Base-by-base conservation (phyloP, 2,888 invertebrate species). In the Leptopilina syphax region DNA sequence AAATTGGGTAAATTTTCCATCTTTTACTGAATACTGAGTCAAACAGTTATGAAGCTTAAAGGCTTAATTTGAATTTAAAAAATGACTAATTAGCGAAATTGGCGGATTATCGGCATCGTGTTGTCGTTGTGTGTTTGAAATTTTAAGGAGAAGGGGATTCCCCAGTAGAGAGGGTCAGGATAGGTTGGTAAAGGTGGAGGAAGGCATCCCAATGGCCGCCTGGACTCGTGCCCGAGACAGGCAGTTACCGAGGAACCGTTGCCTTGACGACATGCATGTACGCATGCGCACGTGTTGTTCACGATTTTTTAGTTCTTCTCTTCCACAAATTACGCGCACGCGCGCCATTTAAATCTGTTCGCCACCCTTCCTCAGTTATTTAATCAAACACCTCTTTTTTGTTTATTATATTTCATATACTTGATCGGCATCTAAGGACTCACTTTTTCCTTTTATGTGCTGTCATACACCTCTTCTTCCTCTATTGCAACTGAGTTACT, bases 161-260 rank as follows among this genome's bases (percentile, higher is more conserved):
- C 34, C n/a, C 47, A 13, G 65, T 76, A 65, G 79, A 79, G 65
- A 82, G 90, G 90, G 90, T 88, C 85, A 88, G n/a, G 34, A 85
- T 86, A 85, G 84, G 86, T 82, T 84, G 86, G 85, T 87, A 24
- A 24, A 5, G n/a, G 63, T 24, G 63, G 50, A 50, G 50, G 50
- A 9, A 50, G 50, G 44, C 44, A 44, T 8, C 8, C 1, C 44
- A 50, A 9, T 18, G 89, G 88, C 85, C 86, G 84, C 85, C 86
- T 86, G 82, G 83, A 83, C 83, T 80, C 85, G 87, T 85, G 85
- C 88, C 47, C 47, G 47, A 85, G 70, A 54, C 70, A 63, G 87
- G 86, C 91, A 92, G 92, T 92, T 90, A 91, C 90, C 91, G 90
- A 89, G 90, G 90, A 91, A 91, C 91, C 91, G 91, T 91, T 90